Evolutionary conservation across 2,113 vertebrate species (phyloP), one percentile per base, ranked within the genome.

Genomic region (Tapirus terrestris): DNA sequence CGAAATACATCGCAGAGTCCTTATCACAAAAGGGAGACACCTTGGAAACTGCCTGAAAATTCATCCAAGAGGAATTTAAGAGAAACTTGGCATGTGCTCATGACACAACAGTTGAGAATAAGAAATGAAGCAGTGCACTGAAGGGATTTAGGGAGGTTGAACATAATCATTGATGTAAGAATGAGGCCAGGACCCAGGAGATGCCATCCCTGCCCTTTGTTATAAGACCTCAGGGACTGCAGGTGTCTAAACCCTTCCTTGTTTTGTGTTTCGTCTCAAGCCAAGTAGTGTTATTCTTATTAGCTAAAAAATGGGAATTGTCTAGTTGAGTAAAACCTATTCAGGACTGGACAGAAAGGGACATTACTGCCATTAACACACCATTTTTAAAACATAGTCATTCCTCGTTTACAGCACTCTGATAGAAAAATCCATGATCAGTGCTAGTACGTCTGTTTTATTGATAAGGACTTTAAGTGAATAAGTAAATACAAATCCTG

Each of bases 1-100:
- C 96, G 97, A 97, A 96, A 96, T 85, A 85, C 96, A 72, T 91
- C 79, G 87, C 96, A 31, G 86, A 76, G 77, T 91, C 91, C 97
- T 97, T 98, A 96, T 90, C 98, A 98, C 97, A 97, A 98, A 97
- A 96, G 81, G 53, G 89, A 94, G 87, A 85, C 80, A 91, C 97
- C 97, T 97, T 94, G 89, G 97, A 97, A 98, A 96, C 97, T 93
- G 98, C 95, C 95, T 98, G 84, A 91, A 97, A 95, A 97, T 95
- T 88, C 95, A 96, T 96, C 97, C 94, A 93, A 96, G 97, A 98
- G 88, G 91, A 98, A 96, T 97, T 92, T 76, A 96, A 97, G 94
- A 88, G 91, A 84, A 92, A 91, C 75, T 97, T 97, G 96, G 96
- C 97, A 98, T 97, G 92, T 95, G 89, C 80, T 97, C 80, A 39